Evolutionary conservation across 2,888 invertebrate genomes (phyloP), one percentile per base, ranked within the genome.

Genomic region (Campoplex capitator): DNA sequence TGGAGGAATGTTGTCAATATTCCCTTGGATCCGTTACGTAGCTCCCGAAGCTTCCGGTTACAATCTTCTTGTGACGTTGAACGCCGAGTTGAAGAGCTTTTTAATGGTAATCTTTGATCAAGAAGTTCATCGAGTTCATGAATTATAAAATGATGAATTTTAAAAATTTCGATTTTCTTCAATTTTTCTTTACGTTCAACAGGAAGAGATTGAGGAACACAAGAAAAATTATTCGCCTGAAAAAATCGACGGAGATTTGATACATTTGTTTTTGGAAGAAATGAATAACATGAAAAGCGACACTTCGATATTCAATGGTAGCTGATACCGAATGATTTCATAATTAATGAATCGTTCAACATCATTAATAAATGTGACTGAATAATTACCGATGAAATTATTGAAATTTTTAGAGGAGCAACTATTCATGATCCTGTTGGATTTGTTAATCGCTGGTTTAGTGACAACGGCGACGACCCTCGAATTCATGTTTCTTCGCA

Each of bases 381-480:
- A 8, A 54, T 11, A 42, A 23, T 42, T 7, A 38, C 62, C 9
- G 42, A 38, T 74, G 0, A 23, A 16, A 56, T 32, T 45, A n/a
- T 84, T 82, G 88, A 68, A 38, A 94, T 95, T 68, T 78, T 92
- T 93, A 95, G 96, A 96, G 83, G 96, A 96, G 7, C 96, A 97
- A 91, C 92, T 97, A 75, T 94, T 96, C 6, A 95, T 97, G 95
- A 95, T 96, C 7, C 96, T 97, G 89, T 91, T 97, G 81, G 97
- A 97, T 92, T 95, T 97, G 68, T 96, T 97, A 89, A 95, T 97
- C 90, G 97, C 96, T 8, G 97, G 97, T 2, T 95, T 96, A 0
- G 95, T 95, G 89, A 97, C 97, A 0, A 97, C 97, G 0, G 96
- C 96, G 84, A 95, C 95, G 56, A 96, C 96, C 0, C 92, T 97